A percentile compares a stretch with the other conserved stretches of the same genome.
Conservation (phyloP, 2,888 invertebrate genomes). For the Chelonus formosanus region DNA sequence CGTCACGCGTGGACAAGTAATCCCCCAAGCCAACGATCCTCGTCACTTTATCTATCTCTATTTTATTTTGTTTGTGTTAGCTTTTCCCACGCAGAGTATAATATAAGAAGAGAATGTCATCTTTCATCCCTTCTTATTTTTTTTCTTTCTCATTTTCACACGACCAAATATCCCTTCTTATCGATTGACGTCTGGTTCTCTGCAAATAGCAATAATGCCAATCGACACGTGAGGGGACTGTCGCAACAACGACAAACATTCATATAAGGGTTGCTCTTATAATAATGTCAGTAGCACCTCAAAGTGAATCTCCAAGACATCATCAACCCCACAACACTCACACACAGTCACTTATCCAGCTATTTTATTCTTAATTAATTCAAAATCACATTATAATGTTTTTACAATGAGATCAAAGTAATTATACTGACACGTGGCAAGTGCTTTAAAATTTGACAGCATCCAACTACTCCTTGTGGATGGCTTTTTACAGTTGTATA, state of each 20-base stretch:
- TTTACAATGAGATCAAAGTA: slow-evolving; percentile 16
- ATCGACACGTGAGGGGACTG: slow-evolving; percentile 59
- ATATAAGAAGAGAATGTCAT: slow-evolving; percentile 21
- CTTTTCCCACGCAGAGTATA: slow-evolving; percentile 58
- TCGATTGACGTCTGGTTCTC: slow-evolving; percentile 34
- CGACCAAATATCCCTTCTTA: slow-evolving; percentile 16
- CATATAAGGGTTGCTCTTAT: slow-evolving; percentile 13
- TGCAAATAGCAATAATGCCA: slow-evolving; percentile 65
- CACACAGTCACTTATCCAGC: too few species aligned
- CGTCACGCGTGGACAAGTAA: slow-evolving; percentile 27
- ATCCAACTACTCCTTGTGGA: too few species aligned
- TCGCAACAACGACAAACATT: slow-evolving; percentile 52
- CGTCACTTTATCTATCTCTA: slow-evolving; percentile 63
- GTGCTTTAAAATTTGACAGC: too few species aligned
- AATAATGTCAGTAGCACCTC: too few species aligned
- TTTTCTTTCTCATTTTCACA: slow-evolving; percentile 27
- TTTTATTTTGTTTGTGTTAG: slow-evolving; percentile 63
- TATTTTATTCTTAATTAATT: not conserved
- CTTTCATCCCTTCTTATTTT: slow-evolving; percentile 13
- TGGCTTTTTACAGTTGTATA: too few species aligned
- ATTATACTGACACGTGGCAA: slow-evolving; percentile 31
- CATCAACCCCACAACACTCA: too few species aligned
- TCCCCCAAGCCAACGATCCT: slow-evolving; percentile 47
- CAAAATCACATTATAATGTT: slow-evolving; percentile 8
- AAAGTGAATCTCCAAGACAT: too few species aligned